phyloP scores from a whole-genome alignment of 1,140 invertebrate species.

The Thaumetopoea pityocampa region DNA sequence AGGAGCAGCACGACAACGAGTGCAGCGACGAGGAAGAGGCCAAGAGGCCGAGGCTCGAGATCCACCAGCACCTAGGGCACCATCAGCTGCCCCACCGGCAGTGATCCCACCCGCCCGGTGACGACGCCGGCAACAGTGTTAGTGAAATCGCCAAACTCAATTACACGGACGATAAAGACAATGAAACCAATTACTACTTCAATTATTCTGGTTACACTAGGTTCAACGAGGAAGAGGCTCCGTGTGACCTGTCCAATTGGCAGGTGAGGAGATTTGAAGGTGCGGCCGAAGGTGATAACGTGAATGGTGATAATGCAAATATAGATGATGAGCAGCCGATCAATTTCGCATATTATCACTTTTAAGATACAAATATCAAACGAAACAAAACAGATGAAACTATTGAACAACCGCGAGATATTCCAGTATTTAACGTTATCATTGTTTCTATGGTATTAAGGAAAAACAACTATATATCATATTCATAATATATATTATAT shows the following conservation, averaged over 20 bases:
- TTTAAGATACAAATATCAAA: no score
- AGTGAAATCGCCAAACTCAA: constrained; percentile 5
- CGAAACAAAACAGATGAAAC: no score
- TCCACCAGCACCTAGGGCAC: constrained; percentile 44
- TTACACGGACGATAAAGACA: neutral
- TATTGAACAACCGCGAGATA: no score
- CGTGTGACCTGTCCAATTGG: constrained; percentile 60
- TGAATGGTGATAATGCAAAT: constrained; percentile 26
- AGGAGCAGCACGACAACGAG: constrained; percentile 60
- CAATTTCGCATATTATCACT: constrained; percentile 71
- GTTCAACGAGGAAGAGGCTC: constrained; percentile 33
- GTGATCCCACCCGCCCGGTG: constrained; percentile 45
- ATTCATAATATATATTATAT: no score
- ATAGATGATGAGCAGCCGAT: constrained; percentile 51
- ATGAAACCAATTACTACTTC: constrained; percentile 20
- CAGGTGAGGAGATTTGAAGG: constrained; percentile 29
- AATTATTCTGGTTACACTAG: constrained; percentile 29
- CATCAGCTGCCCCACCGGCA: constrained; percentile 52
- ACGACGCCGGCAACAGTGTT: constrained; percentile 6
- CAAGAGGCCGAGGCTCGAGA: constrained; percentile 64
- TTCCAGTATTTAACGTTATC: no score
- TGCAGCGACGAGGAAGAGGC: constrained; percentile 73
- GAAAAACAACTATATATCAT: no score
- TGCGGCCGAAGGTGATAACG: constrained; percentile 42
- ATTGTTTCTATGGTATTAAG: no score